A percentile compares a stretch with the other conserved stretches of the same genome.
phyloP scores from a whole-genome alignment of 2,113 vertebrate genomes.

The Fregata magnificens region DNA sequence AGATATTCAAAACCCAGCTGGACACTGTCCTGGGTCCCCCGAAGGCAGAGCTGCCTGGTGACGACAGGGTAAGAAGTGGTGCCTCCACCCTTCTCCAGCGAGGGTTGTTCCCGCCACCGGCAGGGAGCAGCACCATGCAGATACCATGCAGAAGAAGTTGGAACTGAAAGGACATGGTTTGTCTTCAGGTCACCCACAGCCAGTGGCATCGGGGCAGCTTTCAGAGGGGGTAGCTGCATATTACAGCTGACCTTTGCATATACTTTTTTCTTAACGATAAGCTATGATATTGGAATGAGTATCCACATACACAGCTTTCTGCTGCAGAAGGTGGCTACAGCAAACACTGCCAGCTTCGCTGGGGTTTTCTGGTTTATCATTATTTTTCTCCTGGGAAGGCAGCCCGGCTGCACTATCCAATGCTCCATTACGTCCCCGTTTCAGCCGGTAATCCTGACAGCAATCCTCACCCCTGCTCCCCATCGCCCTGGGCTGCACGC shows the following conservation, averaged over 20 bases:
- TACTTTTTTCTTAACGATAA: neutral
- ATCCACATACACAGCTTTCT: neutral
- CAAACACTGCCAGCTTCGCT: neutral
- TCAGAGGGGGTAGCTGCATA: neutral
- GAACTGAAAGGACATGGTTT: neutral
- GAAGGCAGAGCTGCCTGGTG: neutral
- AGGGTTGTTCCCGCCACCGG: neutral
- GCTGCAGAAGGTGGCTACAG: neutral
- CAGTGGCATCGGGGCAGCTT: neutral
- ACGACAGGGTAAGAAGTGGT: neutral
- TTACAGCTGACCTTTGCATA: no score
- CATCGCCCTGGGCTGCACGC: neutral
- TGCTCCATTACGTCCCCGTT: neutral
- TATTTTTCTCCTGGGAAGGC: neutral
- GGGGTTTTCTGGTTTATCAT: neutral
- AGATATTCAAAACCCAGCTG: neutral
- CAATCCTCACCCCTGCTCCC: neutral
- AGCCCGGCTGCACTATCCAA: neutral
- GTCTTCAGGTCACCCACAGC: neutral
- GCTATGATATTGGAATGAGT: fast-evolving
- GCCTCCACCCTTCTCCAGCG: neutral
- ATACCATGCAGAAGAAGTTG: neutral
- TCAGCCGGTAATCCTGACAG: neutral
- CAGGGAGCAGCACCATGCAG: neutral
- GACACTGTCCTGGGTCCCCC: neutral